Evolutionary conservation across 2,888 invertebrate genomes (phyloP), one percentile per base, ranked within the genome.

Genomic region (Trichopoda pennipes): DNA sequence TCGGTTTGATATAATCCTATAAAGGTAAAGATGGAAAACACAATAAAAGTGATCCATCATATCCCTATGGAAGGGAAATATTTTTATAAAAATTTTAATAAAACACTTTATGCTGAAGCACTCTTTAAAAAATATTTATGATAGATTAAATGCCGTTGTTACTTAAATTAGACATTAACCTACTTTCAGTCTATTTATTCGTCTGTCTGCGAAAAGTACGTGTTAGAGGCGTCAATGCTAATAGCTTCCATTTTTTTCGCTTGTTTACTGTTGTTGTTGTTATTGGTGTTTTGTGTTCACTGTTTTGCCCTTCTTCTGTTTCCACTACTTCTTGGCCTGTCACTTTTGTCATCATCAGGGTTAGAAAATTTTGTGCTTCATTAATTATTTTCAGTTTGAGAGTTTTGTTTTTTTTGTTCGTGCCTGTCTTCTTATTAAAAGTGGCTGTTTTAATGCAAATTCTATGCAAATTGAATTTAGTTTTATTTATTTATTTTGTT

Each of bases 401-500:
- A 28, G 28, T 28, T 28, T 28, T 35, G 28, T 28, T 28, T 28
- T 35, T 55, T 38, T 32, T 61, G 55, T 44, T 75, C 69, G 56
- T 72, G 70, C 49, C 66, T 81, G 80, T 68, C 60, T 61, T 66
- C 51, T 55, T 58, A 74, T 81, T 61, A 49, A 81, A 76, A 81
- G 73, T 77, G 68, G 77, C 44, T 73, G 63, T 42, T 63, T 77
- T 77, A 88, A 89, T 89, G 89, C 85, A 85, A 86, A 89, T 90
- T 88, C 88, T 86, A 89, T 89, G 90, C 88, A 88, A 89, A 89
- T 89, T 84, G 84, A 83, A 85, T 83, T 83, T 70, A 80, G 64
- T 53, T 76, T 79, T 72, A 68, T 58, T 47, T 56, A n/a, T 19
- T n/a, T n/a, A n/a, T n/a, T n/a, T n/a, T n/a, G n/a, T n/a, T n/a